Base-by-base conservation (phyloP, 2,797 vertebrate genomes). In the Poecile montanus region DNA sequence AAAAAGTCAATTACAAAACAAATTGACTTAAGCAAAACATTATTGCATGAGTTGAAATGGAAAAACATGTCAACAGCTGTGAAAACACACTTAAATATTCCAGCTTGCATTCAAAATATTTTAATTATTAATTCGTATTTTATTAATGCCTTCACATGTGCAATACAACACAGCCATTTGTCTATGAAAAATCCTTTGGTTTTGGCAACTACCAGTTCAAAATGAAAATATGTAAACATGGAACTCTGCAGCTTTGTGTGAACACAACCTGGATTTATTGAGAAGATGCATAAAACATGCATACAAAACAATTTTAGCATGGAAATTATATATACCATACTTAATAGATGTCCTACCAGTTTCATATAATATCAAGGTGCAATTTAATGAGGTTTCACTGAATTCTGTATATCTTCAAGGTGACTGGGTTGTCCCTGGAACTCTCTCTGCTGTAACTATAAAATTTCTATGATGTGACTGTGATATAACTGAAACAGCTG, bases 401-500 rank as follows among this genome's bases (percentile, higher is more conserved):
- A 70, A 57, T 53, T 88, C 38, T 54, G 16, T 22, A 19, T 23
- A 29, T 45, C 25, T 60, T 81, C 77, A 96, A 92, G 82, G 84
- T 85, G 91, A 85, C 86, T 58, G 61, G 5, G 21, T 8, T 27
- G 29, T 78, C 74, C 91, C 83, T 86, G 65, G 77, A 94, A 91
- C 27, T 26, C n/a, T 48, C 62, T 71, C 48, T 88, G 23, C 91
- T 78, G 1, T 56, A 82, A 92, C 71, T 91, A 79, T 50, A 92
- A 89, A 88, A 77, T 15, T 30, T 36, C 88, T 85, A 83, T 77
- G 79, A 85, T 81, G 82, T 95, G 91, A 85, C 45, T 72, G 71
- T 86, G 91, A 88, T 73, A 53, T 51, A 95, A 91, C 27, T 61
- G 47, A 70, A 96, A 85, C 78, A 90, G 87, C 79, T 93, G 92